Conservation (phyloP, 2,797 vertebrate species). For the Percopsis omiscomaycus region DNA sequence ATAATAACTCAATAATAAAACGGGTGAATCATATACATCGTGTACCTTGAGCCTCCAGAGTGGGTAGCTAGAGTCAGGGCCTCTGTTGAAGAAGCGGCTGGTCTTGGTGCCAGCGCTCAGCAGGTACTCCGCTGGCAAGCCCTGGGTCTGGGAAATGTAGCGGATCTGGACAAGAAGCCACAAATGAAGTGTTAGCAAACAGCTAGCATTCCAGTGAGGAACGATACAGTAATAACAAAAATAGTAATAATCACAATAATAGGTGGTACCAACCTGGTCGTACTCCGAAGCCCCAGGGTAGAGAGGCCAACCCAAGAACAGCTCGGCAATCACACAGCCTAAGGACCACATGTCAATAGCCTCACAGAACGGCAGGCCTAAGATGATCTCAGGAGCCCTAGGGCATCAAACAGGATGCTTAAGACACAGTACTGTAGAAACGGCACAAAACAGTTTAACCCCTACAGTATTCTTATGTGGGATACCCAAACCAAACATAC, state of each 20-base stretch:
- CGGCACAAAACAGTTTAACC: background rate
- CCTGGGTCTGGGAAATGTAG: conserved; percentile 99
- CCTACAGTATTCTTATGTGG: too few relatives aligned
- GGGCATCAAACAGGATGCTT: conserved; percentile 20
- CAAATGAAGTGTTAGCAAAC: background rate
- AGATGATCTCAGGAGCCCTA: conserved; percentile 98
- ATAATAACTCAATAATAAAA: too few relatives aligned
- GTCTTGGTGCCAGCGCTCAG: conserved; percentile 96
- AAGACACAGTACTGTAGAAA: background rate
- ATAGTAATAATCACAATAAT: too few relatives aligned
- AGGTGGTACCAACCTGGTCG: conserved; percentile 86
- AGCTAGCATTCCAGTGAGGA: too few relatives aligned
- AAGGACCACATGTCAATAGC: conserved; percentile 99
- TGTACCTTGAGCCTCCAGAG: conserved; percentile 94
- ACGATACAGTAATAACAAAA: background rate
- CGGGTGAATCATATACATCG: background rate
- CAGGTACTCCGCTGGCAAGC: conserved; percentile 94
- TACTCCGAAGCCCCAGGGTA: conserved; percentile 98
- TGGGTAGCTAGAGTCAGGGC: conserved; percentile 90
- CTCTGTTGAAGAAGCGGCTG: conserved; percentile 92
- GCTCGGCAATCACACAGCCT: conserved; percentile 97
- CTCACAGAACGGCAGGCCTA: conserved; percentile 96
- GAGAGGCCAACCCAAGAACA: conserved; percentile 97
- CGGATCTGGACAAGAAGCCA: conserved; percentile 82
- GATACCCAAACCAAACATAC: too few relatives aligned